These are phyloP conservation scores for Venusia cambrica DNA, from an alignment of 2,888 invertebrate genomes.

Conservation along the genomic window DNA sequence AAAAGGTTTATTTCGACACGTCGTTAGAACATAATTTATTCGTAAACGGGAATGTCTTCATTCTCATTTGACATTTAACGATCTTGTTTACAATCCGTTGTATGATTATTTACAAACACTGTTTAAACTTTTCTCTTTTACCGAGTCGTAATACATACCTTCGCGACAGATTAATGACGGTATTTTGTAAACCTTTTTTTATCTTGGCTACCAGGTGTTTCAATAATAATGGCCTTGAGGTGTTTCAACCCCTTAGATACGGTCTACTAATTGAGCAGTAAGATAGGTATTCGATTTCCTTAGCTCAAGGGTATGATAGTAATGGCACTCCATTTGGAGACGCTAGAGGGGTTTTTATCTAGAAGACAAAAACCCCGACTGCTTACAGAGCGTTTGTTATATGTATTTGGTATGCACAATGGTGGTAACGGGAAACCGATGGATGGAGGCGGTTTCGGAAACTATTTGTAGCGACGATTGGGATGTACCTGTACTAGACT, in stretches of 20 bases:
- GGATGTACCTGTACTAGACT: no score
- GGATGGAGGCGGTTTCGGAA: no score
- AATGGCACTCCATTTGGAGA: not conserved
- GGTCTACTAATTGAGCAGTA: slow-evolving; percentile 48
- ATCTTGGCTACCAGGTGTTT: slow-evolving; percentile 46
- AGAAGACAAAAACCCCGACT: no score
- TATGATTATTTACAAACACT: slow-evolving; percentile 47
- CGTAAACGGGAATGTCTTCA: slow-evolving; percentile 26
- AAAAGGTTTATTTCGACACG: slow-evolving; percentile 17
- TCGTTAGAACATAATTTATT: slow-evolving; percentile 22
- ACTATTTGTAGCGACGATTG: no score
- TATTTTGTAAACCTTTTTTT: slow-evolving; percentile 33
- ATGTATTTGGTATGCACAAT: no score
- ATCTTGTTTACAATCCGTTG: slow-evolving; percentile 39
- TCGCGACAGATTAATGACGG: slow-evolving; percentile 37
- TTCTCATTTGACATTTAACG: slow-evolving; percentile 33
- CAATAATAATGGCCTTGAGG: slow-evolving; percentile 45
- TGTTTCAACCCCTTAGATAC: slow-evolving; percentile 33
- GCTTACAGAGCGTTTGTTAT: no score
- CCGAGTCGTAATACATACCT: slow-evolving; percentile 40
- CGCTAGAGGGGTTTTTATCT: no score
- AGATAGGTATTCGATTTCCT: slow-evolving; percentile 46
- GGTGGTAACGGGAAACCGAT: no score
- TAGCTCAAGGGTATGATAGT: slow-evolving; percentile 22
- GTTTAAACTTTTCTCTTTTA: slow-evolving; percentile 36